phyloP scores from a whole-genome alignment of 2,888 invertebrate species.

The Branchipolynoe longqiensis region DNA sequence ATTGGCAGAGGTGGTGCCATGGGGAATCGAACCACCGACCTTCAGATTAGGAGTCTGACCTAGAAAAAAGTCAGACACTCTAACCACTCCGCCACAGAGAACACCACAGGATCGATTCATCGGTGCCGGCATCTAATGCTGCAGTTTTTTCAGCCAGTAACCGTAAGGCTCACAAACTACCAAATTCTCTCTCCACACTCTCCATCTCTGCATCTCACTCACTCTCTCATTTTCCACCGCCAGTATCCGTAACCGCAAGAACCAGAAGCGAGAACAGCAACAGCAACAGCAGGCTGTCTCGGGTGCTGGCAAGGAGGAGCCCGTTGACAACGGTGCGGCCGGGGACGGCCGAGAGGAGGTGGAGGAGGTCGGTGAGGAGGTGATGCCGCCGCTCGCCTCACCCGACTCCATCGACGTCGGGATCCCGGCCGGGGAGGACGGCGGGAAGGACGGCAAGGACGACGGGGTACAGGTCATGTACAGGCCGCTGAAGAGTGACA shows the following conservation, averaged over 20 bases:
- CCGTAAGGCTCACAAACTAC: too few species aligned
- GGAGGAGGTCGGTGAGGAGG: slow-evolving; percentile 20
- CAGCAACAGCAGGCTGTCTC: not conserved
- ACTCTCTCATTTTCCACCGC: too few species aligned
- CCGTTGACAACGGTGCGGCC: not conserved
- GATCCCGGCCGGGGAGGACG: slow-evolving; percentile 25
- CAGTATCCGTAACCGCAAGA: slow-evolving; percentile 32
- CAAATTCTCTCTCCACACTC: too few species aligned
- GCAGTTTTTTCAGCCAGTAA: too few species aligned
- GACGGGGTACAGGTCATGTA: slow-evolving; percentile 46
- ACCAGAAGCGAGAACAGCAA: slow-evolving; percentile 30
- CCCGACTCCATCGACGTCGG: slow-evolving; percentile 35
- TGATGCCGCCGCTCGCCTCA: slow-evolving; percentile 35
- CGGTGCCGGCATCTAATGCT: too few species aligned
- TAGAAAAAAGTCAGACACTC: too few species aligned
- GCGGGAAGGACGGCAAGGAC: not conserved
- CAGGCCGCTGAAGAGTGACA: slow-evolving; percentile 25
- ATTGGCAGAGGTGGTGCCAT: too few species aligned
- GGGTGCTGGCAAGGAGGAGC: not conserved
- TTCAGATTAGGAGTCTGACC: too few species aligned
- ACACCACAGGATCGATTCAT: too few species aligned
- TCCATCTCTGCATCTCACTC: too few species aligned
- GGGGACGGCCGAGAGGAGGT: not conserved
- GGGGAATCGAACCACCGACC: too few species aligned
- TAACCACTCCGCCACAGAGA: too few species aligned